Conservation (phyloP, 2,113 vertebrate genomes). For the Haemorhous mexicanus region DNA sequence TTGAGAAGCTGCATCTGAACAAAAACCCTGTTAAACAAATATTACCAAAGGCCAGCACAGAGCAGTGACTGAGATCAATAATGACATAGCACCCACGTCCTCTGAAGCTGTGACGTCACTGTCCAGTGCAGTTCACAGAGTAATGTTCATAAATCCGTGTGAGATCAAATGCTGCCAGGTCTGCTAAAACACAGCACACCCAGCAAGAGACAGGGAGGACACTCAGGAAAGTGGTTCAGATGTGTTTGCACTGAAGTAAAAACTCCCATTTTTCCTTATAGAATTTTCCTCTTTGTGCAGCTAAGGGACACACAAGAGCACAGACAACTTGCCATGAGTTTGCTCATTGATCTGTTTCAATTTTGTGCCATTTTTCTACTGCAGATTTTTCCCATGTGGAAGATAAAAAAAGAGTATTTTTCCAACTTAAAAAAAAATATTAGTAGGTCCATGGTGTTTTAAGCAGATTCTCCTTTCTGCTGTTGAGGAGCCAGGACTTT, state of each 20-base stretch:
- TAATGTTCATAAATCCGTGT: not conserved
- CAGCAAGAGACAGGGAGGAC: rapidly evolving
- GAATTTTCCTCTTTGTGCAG: not conserved
- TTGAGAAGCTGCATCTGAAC: not conserved
- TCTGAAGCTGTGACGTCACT: not conserved
- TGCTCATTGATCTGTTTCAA: not conserved
- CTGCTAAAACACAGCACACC: not conserved
- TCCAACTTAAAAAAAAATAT: not conserved
- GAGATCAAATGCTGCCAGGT: not conserved
- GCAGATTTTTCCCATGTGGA: not conserved
- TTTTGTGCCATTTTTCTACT: not conserved
- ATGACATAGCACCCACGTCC: not conserved
- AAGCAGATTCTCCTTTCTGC: not conserved
- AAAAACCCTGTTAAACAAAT: not conserved
- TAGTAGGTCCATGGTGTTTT: not conserved
- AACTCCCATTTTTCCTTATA: not conserved
- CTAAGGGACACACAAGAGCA: not conserved
- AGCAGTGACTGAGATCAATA: not conserved
- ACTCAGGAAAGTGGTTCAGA: not conserved
- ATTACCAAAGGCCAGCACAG: not conserved
- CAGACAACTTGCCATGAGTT: not conserved
- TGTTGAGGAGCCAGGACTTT: not conserved
- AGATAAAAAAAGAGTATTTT: not conserved
- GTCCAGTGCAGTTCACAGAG: not conserved
- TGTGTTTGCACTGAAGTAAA: not conserved